Evolutionary conservation across 1,140 invertebrate genomes (phyloP).

Genomic region (Drosophila pruinosa): DNA sequence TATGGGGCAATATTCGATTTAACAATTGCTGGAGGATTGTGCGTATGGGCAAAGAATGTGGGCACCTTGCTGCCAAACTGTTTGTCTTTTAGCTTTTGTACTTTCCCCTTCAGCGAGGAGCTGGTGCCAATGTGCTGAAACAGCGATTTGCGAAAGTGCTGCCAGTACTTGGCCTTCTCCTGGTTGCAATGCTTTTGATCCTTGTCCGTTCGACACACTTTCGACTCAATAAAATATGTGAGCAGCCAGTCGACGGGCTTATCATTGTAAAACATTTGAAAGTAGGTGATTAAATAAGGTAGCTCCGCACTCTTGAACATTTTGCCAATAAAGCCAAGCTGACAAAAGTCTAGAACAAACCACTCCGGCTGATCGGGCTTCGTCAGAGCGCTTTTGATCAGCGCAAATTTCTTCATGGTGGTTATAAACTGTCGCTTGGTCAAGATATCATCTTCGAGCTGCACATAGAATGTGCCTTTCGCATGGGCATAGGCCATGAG

Average conservation of each 20-base stretch:
- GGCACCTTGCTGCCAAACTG: conserved; percentile 93
- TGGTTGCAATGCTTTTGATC: conserved; percentile 94
- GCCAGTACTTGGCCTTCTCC: conserved; percentile 91
- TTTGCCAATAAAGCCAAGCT: conserved; percentile 96
- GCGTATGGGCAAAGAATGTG: conserved; percentile 91
- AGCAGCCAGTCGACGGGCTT: conserved; percentile 99
- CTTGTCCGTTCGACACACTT: conserved; percentile 94
- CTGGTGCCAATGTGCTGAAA: conserved; percentile 98
- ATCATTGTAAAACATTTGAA: conserved; percentile 93
- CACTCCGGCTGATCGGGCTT: conserved; percentile 87
- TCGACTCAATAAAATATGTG: conserved; percentile 94
- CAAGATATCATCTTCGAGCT: conserved; percentile 98
- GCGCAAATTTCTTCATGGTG: conserved; percentile 94
- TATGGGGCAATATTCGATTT: conserved; percentile 92
- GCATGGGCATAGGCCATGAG: conserved; percentile 97
- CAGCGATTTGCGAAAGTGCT: conserved; percentile 95
- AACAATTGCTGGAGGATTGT: conserved; percentile 90
- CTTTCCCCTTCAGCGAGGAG: conserved; percentile 97
- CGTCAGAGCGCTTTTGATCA: conserved; percentile 89
- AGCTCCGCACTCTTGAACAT: conserved; percentile 96
- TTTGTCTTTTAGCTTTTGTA: conserved; percentile 98
- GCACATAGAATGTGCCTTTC: conserved; percentile 91
- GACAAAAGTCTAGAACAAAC: conserved; percentile 97
- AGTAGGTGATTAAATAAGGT: conserved; percentile 95
- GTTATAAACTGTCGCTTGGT: conserved; percentile 93